Base-by-base conservation (phyloP, 2,113 vertebrate genomes). In the Saimiri boliviensis region DNA sequence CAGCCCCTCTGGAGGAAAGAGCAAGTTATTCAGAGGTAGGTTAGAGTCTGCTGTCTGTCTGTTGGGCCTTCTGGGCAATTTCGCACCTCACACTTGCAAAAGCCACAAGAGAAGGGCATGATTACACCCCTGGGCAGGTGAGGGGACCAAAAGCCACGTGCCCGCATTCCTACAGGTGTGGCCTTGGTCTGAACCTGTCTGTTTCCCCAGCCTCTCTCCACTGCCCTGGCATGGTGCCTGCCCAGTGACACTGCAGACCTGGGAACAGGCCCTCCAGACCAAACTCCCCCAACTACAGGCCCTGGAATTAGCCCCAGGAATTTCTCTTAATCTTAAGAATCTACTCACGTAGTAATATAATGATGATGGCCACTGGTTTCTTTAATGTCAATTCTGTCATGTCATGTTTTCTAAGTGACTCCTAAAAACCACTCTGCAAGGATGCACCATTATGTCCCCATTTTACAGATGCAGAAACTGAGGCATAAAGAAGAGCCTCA, bases 111-210 rank as follows among this genome's bases (percentile, higher is more conserved):
- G 60, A 45, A 42, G 17, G 52, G 30, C 40, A 2, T 8, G 45
- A 42, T 6, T 5, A 37, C 0, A 52, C n/a, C 86, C 21, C 4
- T 6, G 16, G 54, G 52, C 8, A 56, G 56, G 66, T 8, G 20
- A 68, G 17, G 58, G 21, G 63, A 27, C 49, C 21, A 8, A 68
- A 35, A 52, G 16, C 52, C 19, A 4, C 35, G 4, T 25, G 32
- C 8, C 83, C 5, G 2, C 2, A 5, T 25, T 16, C 21, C 68
- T 25, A 6, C 0, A 0, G 2, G 54, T 11, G 83, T 37, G 14
- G 42, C 19, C 58, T 76, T 68, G 35, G 16, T 66, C 37, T 68
- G 63, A 60, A 25, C 49, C 35, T 13, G 21, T 52, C 80, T 63
- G 54, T 16, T 74, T 47, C 27, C 19, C 25, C 6, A 37, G 49